Base-by-base conservation (phyloP, 1,140 invertebrate species). In the Lepidurus packardi region DNA sequence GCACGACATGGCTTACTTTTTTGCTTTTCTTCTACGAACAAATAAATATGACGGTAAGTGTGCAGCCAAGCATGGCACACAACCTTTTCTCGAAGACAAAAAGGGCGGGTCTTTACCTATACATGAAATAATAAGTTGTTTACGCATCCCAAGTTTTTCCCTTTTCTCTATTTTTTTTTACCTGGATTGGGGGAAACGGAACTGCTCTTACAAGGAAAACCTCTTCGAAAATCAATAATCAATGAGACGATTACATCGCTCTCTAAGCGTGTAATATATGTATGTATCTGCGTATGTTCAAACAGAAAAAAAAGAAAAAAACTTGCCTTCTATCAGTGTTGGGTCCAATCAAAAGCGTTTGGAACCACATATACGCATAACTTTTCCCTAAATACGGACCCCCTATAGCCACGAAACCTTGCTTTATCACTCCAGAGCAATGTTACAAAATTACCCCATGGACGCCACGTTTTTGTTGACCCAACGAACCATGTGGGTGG, bases 61-160 rank as follows among this genome's bases (percentile, higher is more conserved):
- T 65, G 53, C 53, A 65, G 53, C 53, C 53, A 65, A 65, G 53
- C 53, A 65, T 65, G 6, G 21, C 53, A 65, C 53, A 34, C 53
- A 65, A 65, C n/a, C 21, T 65, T 65, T 65, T 65, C 16, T 65
- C 4, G 8, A n/a, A 65, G 21, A 65, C 21, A 8, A 47, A n/a
- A 65, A 21, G 53, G 47, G 53, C 53, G 53, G 53, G 13, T 65
- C 53, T 21, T 21, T 13, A 9, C 53, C 5, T 65, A 65, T 21
- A 65, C 13, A 16, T 65, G 16, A 65, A 65, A 65, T 65, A 65
- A 65, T 65, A 65, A 21, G n/a, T 65, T 65, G 21, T 65, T 21
- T 65, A 21, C 13, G 21, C 7, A 65, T 4, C 16, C 16, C 16
- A 65, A 65, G 10, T 11, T 13, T 65, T 65, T 21, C 53, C 21